Evolutionary conservation across 2,113 vertebrate genomes (phyloP).

Genomic region (Calyptomena viridis): DNA sequence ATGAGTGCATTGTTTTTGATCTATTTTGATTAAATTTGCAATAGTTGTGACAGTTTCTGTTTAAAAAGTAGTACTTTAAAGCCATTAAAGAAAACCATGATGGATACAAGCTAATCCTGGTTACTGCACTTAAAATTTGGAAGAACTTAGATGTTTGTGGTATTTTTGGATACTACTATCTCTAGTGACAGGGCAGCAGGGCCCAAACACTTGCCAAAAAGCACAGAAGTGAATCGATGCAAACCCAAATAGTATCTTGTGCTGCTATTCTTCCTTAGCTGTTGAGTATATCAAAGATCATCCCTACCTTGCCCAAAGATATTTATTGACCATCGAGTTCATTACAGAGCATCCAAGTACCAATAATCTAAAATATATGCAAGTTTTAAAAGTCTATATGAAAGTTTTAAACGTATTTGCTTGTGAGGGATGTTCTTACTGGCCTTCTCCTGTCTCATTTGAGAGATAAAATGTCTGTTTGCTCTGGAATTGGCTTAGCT

Average conservation of each 20-base stretch:
- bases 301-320: neutral
- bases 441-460: constrained; percentile 66
- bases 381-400: constrained; percentile 56
- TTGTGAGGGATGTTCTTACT: constrained; percentile 59
- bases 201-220: neutral
- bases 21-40: neutral
- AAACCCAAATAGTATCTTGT: neutral
- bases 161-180: neutral
- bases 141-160: neutral
- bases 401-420: constrained; percentile 63
- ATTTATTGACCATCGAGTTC: constrained; percentile 56
- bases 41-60: neutral
- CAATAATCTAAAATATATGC: constrained; percentile 54
- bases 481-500: constrained; percentile 41
- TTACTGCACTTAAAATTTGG: neutral
- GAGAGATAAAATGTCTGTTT: constrained; percentile 56
- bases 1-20: neutral
- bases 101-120: neutral
- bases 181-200: neutral
- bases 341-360: constrained; percentile 49
- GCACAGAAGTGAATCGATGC: neutral
- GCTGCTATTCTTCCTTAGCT: neutral
- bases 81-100: neutral
- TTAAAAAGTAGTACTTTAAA: neutral
- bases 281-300: neutral